phyloP scores from a whole-genome alignment of 2,888 invertebrate genomes.

The Drosophila monieri region DNA sequence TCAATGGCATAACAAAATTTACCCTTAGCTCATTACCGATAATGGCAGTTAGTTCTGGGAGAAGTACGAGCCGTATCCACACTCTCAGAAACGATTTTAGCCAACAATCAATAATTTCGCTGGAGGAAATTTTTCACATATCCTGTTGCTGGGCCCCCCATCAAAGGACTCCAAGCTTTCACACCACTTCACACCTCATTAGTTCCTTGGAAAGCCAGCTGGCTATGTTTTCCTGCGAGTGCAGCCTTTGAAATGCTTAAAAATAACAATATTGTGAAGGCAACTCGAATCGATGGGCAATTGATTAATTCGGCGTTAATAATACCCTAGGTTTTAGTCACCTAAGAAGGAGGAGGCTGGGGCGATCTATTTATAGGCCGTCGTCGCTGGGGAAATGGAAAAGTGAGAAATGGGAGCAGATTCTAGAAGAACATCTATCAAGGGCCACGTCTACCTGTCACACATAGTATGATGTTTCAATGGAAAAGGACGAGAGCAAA shows the following conservation, averaged over 20 bases:
- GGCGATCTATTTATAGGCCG: conserved; percentile 23
- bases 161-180: conserved; percentile 68
- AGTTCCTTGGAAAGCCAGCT: conserved; percentile 24
- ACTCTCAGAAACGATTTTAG: neutral
- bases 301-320: conserved; percentile 82
- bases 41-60: neutral
- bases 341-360: conserved; percentile 8
- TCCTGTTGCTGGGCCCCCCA: conserved; percentile 25
- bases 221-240: conserved; percentile 33
- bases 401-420: conserved; percentile 48
- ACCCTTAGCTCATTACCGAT: conserved; percentile 7
- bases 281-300: conserved; percentile 80
- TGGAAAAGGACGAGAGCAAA: conserved; percentile 19
- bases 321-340: conserved; percentile 54
- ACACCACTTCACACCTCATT: conserved; percentile 76
- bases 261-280: conserved; percentile 56
- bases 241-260: conserved; percentile 66
- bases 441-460: conserved; percentile 32
- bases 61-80: neutral
- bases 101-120: conserved; percentile 58
- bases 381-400: conserved; percentile 20
- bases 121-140: conserved; percentile 16
- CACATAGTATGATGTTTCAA: conserved; percentile 33
- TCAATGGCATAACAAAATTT: conserved; percentile 7
- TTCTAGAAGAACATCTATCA: conserved; percentile 5